Evolutionary conservation across 1,140 invertebrate species (phyloP), one percentile per base, ranked within the genome.

Genomic region (Triops longicaudatus): DNA sequence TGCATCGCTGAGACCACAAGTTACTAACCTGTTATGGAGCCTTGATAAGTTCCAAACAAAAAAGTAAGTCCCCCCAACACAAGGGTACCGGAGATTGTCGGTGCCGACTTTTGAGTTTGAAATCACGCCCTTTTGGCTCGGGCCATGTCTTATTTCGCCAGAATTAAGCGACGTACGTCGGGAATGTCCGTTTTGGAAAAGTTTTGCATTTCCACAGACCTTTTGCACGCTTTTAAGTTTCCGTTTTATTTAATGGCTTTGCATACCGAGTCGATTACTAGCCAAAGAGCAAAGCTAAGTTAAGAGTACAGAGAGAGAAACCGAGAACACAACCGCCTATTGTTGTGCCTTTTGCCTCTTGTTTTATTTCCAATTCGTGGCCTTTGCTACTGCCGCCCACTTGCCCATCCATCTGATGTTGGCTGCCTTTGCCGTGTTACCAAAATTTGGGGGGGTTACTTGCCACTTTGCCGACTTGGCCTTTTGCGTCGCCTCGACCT

Each of bases 401-500:
- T 37, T 63, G 50, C 50, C 50, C 50, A 63, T 63, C 50, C 50
- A 63, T 63, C 50, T 63, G 50, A 63, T 73, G 28, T 42, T 42
- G 41, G 28, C 26, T 73, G 28, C 28, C 28, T n/a, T 31, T 37
- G 41, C 73, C 28, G 28, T 26, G 73, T 76, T 44, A 44, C 27
- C 26, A 41, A 76, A 50, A 72, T n/a, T 44, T 9, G 27, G 44
- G 28, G 14, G 27, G 17, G 37, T 12, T 31, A 27, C 43, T 14
- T 26, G 17, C 17, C 22, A 77, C 77, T 50, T 76, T 78, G 81
- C 76, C 80, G 73, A 26, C 26, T 22, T 26, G 31, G 75, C 43
- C 31, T n/a, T 76, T 43, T 76, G 37, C 31, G 26, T 50, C 43
- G 37, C 31, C 26, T 14, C n/a, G 31, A 41, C 27, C 26, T 41